phyloP scores from a whole-genome alignment of 2,888 invertebrate genomes.

The Mesopsocus fuscifrons region DNA sequence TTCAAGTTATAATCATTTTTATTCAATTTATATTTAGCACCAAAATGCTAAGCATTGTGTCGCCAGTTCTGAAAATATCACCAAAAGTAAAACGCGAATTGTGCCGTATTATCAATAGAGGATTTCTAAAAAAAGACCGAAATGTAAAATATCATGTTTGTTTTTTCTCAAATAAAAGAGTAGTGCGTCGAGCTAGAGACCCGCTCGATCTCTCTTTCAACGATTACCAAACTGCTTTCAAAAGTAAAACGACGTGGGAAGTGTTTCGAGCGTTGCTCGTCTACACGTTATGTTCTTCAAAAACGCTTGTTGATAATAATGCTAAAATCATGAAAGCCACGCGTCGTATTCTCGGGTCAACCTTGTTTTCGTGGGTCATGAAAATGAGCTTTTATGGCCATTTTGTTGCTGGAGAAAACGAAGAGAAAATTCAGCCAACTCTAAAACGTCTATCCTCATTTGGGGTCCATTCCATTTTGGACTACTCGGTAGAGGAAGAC shows the following conservation, averaged over 20 bases:
- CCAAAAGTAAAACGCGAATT: too few relatives aligned
- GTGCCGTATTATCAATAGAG: too few relatives aligned
- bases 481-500: conserved; percentile 97
- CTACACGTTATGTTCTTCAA: conserved; percentile 75
- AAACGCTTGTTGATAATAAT: conserved; percentile 79
- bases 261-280: conserved; percentile 78
- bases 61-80: too few relatives aligned
- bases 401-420: conserved; percentile 95
- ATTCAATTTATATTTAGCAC: too few relatives aligned
- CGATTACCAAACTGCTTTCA: conserved; percentile 79
- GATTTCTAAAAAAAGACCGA: too few relatives aligned
- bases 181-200: neutral
- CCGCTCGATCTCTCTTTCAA: conserved; percentile 34
- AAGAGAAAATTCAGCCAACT: conserved; percentile 65
- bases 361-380: conserved; percentile 67
- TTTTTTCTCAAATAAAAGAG: too few relatives aligned
- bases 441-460: conserved; percentile 74
- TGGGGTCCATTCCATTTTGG: conserved; percentile 96
- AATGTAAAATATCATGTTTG: too few relatives aligned
- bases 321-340: conserved; percentile 72
- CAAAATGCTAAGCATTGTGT: too few relatives aligned
- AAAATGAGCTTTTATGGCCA: conserved; percentile 95
- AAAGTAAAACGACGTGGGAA: conserved; percentile 88
- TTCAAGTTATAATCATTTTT: too few relatives aligned
- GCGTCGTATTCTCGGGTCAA: conserved; percentile 56